A percentile compares a stretch with the other conserved stretches of the same genome.
Conservation (phyloP, 37 sponge, comb jelly and placozoan genomes). For the Halichondria panicea region DNA sequence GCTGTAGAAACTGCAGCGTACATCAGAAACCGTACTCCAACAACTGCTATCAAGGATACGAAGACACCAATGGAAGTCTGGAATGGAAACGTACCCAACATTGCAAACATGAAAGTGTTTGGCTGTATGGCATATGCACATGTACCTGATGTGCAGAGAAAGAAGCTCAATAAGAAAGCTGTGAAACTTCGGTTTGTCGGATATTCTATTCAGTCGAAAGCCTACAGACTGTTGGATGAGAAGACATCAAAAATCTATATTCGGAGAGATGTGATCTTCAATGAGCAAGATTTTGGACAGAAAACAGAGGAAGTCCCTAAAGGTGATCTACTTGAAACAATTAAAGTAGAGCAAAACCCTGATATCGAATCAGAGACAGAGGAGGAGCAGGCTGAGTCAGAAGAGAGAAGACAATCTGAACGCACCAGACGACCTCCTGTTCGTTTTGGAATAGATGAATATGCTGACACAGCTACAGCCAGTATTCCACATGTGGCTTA, state of each 20-base stretch:
- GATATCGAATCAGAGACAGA: too few relatives aligned
- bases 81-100: constrained; percentile 33
- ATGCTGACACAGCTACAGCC: constrained; percentile 33
- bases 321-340: too few relatives aligned
- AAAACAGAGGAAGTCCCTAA: too few relatives aligned
- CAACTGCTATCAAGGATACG: constrained; percentile 14
- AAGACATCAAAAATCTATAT: neutral
- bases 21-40: constrained; percentile 29
- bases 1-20: constrained; percentile 53
- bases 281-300: constrained; percentile 7
- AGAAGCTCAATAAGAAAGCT: constrained; percentile 18
- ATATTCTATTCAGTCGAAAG: neutral
- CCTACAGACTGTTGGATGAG: constrained; percentile 13
- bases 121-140: constrained; percentile 59
- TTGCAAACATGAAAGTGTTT: constrained; percentile 48
- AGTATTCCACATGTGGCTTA: constrained; percentile 1
- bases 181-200: constrained; percentile 7
- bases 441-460: constrained; percentile 49
- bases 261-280: constrained; percentile 19
- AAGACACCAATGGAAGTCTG: constrained; percentile 35
- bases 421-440: constrained; percentile 18
- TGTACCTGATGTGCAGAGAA: constrained; percentile 21
- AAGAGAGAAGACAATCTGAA: constrained; percentile 12
- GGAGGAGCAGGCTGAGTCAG: too few relatives aligned
- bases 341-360: too few relatives aligned